These are phyloP conservation scores for Discoglossus pictus DNA, from an alignment of 2,797 vertebrate genomes.

Conservation along the genomic window DNA sequence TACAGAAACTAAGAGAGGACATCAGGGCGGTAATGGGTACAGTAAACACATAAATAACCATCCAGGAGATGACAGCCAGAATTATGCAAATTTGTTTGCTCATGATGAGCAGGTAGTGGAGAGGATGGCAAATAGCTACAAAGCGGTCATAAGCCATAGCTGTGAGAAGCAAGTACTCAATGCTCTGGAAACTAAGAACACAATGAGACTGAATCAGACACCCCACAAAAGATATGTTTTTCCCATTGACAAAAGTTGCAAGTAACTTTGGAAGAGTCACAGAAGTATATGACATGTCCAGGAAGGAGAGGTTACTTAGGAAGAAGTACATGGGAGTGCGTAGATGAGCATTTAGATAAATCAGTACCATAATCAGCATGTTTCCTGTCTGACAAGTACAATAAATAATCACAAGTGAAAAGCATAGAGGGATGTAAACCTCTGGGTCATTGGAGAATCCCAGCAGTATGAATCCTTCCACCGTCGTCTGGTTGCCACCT, in stretches of 20 bases:
- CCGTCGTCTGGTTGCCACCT: constrained; percentile 4
- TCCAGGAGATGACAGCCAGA: constrained; percentile 24
- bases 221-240: constrained; percentile 4
- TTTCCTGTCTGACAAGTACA: constrained; percentile 25
- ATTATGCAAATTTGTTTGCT: background rate
- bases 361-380: constrained; percentile 17
- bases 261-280: constrained; percentile 31
- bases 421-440: background rate
- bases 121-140: constrained; percentile 26
- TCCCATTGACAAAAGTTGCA: background rate
- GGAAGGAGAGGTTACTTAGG: constrained; percentile 27
- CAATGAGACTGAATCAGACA: constrained; percentile 22
- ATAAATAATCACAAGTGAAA: constrained; percentile 11
- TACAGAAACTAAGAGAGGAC: constrained; percentile 3
- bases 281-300: constrained; percentile 23
- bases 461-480: constrained; percentile 10
- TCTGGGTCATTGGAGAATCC: constrained; percentile 10
- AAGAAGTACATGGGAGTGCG: constrained; percentile 34
- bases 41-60: constrained; percentile 10
- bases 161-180: constrained; percentile 17
- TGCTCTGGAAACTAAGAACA: constrained; percentile 31
- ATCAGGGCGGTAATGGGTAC: constrained; percentile 21
- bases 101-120: constrained; percentile 29
- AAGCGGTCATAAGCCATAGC: constrained; percentile 32
- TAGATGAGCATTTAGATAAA: constrained; percentile 3